These are phyloP conservation scores for Dasyprocta punctata DNA, from an alignment of 2,113 vertebrate genomes.

Conservation along the genomic window DNA sequence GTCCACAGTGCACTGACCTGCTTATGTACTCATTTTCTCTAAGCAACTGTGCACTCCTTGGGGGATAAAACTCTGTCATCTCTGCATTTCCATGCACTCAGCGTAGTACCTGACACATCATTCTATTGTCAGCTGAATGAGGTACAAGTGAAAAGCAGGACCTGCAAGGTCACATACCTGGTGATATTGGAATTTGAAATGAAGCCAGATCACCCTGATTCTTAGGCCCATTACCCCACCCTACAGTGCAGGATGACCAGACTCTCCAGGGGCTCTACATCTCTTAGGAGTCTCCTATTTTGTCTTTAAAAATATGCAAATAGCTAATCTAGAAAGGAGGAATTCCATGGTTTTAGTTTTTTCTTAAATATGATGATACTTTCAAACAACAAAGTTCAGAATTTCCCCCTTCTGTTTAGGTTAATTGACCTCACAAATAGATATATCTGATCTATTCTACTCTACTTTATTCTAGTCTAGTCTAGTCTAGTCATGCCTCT, in stretches of 20 bases:
- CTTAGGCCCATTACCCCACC: background rate
- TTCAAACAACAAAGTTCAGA: conserved; percentile 30
- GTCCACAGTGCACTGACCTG: background rate
- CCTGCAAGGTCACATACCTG: background rate
- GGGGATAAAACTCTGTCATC: background rate
- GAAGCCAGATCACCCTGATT: background rate
- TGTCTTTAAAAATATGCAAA: background rate
- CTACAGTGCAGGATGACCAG: rapidly evolving
- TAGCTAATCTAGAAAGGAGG: background rate
- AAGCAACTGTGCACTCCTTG: background rate
- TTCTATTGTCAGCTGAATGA: background rate
- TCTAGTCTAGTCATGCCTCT: no score
- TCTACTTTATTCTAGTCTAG: no score
- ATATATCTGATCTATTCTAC: background rate
- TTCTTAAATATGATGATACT: background rate
- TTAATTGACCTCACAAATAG: conserved; percentile 6
- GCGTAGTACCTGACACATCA: background rate
- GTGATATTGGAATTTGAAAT: background rate
- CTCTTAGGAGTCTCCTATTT: background rate
- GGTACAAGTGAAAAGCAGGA: background rate
- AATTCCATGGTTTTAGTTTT: background rate
- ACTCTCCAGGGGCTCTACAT: background rate
- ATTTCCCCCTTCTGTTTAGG: background rate
- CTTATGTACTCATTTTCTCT: conserved; percentile 5
- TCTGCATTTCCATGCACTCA: background rate